Base-by-base conservation (phyloP, 2,113 vertebrate genomes). In the Gallinago media region DNA sequence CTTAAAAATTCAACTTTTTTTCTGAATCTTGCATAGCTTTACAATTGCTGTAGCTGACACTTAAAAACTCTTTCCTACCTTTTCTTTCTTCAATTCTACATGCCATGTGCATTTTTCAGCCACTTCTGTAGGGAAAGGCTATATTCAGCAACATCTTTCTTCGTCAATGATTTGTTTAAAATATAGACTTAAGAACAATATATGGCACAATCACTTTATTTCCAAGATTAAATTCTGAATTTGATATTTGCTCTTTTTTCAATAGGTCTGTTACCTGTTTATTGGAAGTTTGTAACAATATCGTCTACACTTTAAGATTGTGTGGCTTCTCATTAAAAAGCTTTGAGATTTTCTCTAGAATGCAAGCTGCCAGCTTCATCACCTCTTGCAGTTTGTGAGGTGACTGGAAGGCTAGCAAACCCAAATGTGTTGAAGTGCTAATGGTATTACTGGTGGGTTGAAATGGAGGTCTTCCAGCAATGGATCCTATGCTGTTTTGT, bases 211-310 rank as follows among this genome's bases (percentile, higher is more conserved):
- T 42, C 25, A 54, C 3, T 59, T 12, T 38, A 11, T 42, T 75
- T 91, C 15, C 15, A 44, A 31, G 84, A 66, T 44, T 65, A 27
- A 25, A 31, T 52, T 73, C 49, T 46, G 25, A 73, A 49, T 70
- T 76, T 70, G 6, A 12, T 52, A 12, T 66, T 72, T 77, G 15
- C 11, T 75, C 17, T 49, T 46, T 38, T 71, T 72, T 70, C 5
- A 22, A 2, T 15, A 29, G 11, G 0, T 26, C 6, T 82, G 0
- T 44, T 67, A 25, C 10, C 46, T 0, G 2, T 29, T 22, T 47
- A 8, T 82, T 65, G 75, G 36, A 22, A 36, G 29, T 32, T 78
- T 2, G 2, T 58, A 73, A 13, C 15, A n/a, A 14, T 23, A 46
- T 31, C 1, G 1, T 59, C 12, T 34, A 1, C 26, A 7, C 38